Percentiles rank a stretch among this genome's conserved stretches.
phyloP scores from a whole-genome alignment of 1,140 invertebrate genomes.

The Alviniconcha marisindica region DNA sequence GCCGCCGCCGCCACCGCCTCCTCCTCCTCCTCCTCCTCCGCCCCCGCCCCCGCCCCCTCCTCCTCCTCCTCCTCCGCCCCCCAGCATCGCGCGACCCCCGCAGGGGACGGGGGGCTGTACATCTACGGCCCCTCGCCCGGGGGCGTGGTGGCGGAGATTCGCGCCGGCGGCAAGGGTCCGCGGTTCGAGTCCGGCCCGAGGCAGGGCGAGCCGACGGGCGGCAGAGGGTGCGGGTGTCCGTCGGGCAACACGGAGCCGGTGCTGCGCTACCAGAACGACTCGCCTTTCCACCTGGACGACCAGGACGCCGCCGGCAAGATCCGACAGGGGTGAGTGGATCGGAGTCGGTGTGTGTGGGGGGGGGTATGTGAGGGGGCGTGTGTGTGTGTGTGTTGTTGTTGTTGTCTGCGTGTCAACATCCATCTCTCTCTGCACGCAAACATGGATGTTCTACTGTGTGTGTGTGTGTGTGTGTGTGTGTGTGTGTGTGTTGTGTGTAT shows the following conservation, averaged over 20 bases:
- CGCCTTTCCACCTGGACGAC: constrained; percentile 55
- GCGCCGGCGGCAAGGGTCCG: constrained; percentile 4
- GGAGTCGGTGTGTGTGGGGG: neutral
- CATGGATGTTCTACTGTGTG: too few species aligned
- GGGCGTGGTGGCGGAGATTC: neutral
- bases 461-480: neutral
- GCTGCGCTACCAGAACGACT: constrained; percentile 63
- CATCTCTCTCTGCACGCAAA: too few species aligned
- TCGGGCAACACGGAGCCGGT: constrained; percentile 31
- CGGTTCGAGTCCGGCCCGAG: constrained; percentile 14
- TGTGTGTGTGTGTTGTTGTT: neutral
- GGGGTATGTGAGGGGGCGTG: constrained; percentile 12
- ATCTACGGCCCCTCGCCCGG: constrained; percentile 37
- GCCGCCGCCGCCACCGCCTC: constrained; percentile 15
- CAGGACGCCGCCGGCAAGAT: constrained; percentile 31
- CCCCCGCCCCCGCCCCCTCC: constrained; percentile 30
- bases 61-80: neutral
- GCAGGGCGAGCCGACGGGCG: neutral
- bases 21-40: neutral
- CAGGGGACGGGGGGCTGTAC: constrained; percentile 33
- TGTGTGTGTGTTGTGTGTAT: neutral
- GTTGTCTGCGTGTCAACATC: neutral
- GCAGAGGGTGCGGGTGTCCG: constrained; percentile 18
- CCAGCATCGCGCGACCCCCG: neutral
- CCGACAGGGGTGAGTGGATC: constrained; percentile 45